phyloP scores from a whole-genome alignment of 2,797 vertebrate genomes.

The Cyprinodon diabolis region DNA sequence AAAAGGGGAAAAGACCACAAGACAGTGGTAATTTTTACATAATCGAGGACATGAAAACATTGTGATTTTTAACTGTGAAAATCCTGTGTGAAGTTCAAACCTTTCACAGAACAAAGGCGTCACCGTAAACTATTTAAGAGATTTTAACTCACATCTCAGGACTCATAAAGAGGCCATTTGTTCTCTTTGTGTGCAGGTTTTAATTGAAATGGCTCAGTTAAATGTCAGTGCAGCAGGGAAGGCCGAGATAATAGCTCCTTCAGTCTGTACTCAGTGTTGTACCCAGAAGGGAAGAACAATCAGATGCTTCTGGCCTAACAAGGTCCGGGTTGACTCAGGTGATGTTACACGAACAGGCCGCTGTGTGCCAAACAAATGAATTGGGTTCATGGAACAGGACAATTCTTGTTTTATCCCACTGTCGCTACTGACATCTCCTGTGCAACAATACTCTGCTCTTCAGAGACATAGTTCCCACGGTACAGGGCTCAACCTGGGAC shows the following conservation, averaged over 20 bases:
- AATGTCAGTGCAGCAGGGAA: conserved; percentile 38
- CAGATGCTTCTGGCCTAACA: conserved; percentile 40
- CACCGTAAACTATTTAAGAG: conserved; percentile 14
- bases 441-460: conserved; percentile 56
- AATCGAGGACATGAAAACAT: not conserved
- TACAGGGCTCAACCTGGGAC: conserved; percentile 56
- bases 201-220: conserved; percentile 60
- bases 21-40: not conserved
- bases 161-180: conserved; percentile 49
- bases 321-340: conserved; percentile 53
- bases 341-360: conserved; percentile 64
- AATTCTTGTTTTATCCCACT: conserved; percentile 64
- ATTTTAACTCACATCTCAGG: conserved; percentile 19
- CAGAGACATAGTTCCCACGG: conserved; percentile 69
- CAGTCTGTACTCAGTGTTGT: conserved; percentile 40
- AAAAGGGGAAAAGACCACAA: conserved; percentile 8
- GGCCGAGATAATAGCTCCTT: conserved; percentile 50
- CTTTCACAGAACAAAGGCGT: conserved; percentile 18
- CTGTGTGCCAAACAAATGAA: conserved; percentile 68
- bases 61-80: not conserved
- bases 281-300: conserved; percentile 53
- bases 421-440: conserved; percentile 51
- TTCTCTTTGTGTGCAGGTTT: conserved; percentile 45
- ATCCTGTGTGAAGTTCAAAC: not conserved
- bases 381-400: conserved; percentile 55